A percentile compares a stretch with the other conserved stretches of the same genome.
Conservation (phyloP, 2,888 invertebrate species). For the Sminthurides aquaticus region DNA sequence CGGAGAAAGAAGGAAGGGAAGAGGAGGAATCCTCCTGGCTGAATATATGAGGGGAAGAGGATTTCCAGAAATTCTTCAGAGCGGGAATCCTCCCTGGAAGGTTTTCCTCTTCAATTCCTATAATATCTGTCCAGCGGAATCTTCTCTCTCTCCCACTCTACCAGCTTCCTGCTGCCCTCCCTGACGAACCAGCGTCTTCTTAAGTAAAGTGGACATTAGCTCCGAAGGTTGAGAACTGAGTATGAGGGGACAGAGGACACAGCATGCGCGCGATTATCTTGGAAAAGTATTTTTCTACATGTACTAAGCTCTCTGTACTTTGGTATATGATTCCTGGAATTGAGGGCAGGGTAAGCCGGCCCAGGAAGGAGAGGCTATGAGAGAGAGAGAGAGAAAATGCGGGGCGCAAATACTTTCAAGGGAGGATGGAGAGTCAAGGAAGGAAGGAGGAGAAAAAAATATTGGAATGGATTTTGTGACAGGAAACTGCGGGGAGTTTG, state of each 20-base stretch:
- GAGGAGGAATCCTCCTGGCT: no score
- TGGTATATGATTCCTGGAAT: no score
- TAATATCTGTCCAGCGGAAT: conserved; percentile 2
- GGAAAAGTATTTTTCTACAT: neutral
- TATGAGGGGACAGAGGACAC: neutral
- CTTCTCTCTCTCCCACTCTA: conserved; percentile 14
- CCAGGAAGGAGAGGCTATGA: no score
- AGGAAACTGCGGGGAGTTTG: neutral
- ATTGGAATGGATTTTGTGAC: neutral
- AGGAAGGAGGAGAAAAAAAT: neutral
- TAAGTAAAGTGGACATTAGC: neutral
- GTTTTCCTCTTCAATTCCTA: no score
- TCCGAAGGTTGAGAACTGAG: neutral
- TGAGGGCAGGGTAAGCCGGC: no score
- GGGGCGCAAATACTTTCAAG: no score
- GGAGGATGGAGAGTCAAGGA: neutral
- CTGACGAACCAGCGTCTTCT: neutral
- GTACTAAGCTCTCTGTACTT: no score
- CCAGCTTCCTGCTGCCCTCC: conserved; percentile 1
- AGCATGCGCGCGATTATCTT: neutral
- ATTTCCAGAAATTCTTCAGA: no score
- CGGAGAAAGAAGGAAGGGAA: no score
- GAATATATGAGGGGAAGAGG: no score
- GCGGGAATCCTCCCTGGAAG: no score
- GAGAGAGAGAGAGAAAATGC: no score